Conservation (phyloP, 1,140 invertebrate species). For the Ridgeia piscesae region DNA sequence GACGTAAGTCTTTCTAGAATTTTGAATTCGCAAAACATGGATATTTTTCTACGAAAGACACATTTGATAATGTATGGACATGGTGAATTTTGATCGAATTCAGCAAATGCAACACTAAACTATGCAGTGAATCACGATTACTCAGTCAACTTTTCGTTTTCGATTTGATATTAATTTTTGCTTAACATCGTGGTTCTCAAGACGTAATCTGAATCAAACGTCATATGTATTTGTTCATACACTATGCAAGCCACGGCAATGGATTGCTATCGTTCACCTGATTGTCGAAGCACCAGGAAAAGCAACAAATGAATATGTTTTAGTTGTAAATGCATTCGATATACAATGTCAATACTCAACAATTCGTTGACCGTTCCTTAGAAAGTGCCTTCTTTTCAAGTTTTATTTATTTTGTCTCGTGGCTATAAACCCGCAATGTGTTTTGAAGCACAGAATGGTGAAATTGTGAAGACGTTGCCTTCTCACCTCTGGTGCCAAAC, state of each 20-base stretch:
- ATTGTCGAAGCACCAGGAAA: neutral
- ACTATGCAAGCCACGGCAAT: neutral
- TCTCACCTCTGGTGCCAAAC: neutral
- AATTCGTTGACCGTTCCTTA: neutral
- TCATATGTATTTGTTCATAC: neutral
- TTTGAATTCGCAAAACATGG: neutral
- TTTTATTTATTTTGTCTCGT: slow-evolving; percentile 2
- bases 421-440: neutral
- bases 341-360: neutral
- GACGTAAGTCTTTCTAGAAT: neutral
- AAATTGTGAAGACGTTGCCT: neutral
- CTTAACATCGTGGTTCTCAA: neutral
- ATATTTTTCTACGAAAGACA: neutral
- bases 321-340: neutral
- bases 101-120: neutral
- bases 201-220: neutral
- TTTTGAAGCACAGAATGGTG: neutral
- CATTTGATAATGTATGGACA: neutral
- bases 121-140: neutral
- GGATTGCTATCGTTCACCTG: neutral
- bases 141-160: neutral
- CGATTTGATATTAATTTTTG: neutral
- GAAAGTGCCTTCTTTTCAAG: neutral
- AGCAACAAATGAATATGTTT: neutral
- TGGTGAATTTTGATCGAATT: neutral